These are phyloP conservation scores for Oedothorax gibbosus DNA, from an alignment of 1,140 invertebrate genomes.

Conservation along the genomic window DNA sequence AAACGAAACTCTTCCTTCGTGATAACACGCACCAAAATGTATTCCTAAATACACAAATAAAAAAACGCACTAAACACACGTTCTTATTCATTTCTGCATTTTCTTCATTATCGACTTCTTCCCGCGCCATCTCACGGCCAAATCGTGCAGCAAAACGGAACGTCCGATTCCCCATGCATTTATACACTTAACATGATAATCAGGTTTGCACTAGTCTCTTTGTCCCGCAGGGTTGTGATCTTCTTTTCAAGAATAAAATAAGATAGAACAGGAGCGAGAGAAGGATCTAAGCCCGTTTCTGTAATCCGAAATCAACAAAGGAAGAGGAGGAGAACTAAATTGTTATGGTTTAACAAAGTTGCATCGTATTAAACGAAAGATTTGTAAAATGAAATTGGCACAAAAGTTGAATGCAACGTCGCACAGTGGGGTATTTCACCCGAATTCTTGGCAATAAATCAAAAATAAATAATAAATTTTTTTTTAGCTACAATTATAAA, in stretches of 20 bases:
- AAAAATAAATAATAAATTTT: no score
- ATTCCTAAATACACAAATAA: no score
- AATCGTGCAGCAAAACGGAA: conserved; percentile 26
- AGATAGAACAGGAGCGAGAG: neutral
- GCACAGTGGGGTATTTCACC: no score
- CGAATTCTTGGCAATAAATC: no score
- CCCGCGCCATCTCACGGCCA: conserved; percentile 27
- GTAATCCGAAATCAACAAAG: conserved; percentile 50
- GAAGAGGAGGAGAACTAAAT: neutral
- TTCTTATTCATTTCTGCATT: conserved; percentile 16
- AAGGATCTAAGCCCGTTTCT: neutral
- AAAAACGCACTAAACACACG: neutral
- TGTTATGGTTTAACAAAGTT: no score
- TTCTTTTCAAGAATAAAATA: conserved; percentile 5
- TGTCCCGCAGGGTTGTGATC: neutral
- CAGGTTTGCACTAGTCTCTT: conserved; percentile 3
- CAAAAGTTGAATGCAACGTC: no score
- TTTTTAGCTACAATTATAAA: no score
- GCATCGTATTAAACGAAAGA: no score
- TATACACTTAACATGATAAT: conserved; percentile 41
- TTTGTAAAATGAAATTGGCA: no score
- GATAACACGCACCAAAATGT: no score
- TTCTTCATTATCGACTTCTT: conserved; percentile 33
- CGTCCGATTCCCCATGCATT: neutral
- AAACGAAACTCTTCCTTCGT: no score